A percentile compares a stretch with the other conserved stretches of the same genome.
These are phyloP conservation scores for Microplitis manilae DNA, from an alignment of 2,888 invertebrate species.

Conservation along the genomic window DNA sequence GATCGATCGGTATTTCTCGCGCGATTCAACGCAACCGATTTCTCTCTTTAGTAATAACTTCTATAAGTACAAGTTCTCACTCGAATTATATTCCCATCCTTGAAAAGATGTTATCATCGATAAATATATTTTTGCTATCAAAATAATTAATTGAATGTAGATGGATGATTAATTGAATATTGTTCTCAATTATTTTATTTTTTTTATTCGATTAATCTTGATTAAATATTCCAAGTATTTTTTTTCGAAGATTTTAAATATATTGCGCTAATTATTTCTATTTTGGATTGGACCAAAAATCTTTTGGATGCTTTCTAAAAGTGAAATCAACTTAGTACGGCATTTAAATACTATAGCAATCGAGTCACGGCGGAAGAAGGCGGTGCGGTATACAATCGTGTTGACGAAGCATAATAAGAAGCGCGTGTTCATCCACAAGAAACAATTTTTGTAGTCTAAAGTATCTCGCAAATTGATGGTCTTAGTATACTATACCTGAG, in stretches of 20 bases:
- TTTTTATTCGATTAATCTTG: not conserved
- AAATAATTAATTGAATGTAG: not conserved
- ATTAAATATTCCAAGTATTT: not conserved
- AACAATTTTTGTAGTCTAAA: not conserved
- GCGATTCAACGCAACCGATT: slow-evolving; percentile 2
- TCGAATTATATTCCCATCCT: slow-evolving; percentile 6
- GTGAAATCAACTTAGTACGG: slow-evolving; percentile 36
- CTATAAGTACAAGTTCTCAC: not conserved
- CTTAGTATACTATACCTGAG: not conserved
- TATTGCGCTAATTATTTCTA: not conserved
- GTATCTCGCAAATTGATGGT: slow-evolving; percentile 26
- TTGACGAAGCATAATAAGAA: slow-evolving; percentile 23
- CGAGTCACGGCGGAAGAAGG: slow-evolving; percentile 29
- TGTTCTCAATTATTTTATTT: not conserved
- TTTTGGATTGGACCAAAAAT: slow-evolving; percentile 26
- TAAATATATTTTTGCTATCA: slow-evolving; percentile 18
- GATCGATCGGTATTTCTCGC: not conserved
- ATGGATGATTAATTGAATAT: not conserved
- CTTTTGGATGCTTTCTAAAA: slow-evolving; percentile 40
- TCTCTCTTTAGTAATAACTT: not conserved
- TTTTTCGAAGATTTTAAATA: not conserved
- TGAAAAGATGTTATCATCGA: slow-evolving; percentile 7
- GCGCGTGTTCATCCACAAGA: slow-evolving; percentile 13
- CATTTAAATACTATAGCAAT: slow-evolving; percentile 7
- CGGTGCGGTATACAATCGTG: slow-evolving; percentile 18